Percentiles rank a stretch among this genome's conserved stretches.
phyloP scores from a whole-genome alignment of 23 tunicate genomes.

The Clavelina lepadiformis region DNA sequence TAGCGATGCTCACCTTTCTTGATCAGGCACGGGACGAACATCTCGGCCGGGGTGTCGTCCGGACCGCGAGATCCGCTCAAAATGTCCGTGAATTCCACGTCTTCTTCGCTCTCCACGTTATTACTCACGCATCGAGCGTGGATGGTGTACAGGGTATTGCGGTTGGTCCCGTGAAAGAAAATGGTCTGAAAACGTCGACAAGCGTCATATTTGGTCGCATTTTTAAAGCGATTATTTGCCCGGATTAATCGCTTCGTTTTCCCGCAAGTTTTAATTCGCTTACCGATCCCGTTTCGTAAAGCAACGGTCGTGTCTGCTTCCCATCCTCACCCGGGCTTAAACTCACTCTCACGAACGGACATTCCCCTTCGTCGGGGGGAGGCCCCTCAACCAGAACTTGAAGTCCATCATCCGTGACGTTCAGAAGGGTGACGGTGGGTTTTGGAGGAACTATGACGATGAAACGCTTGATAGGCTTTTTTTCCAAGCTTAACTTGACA shows the following conservation, averaged over 20 bases:
- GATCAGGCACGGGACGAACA: not conserved
- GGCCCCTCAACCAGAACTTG: constrained; percentile 25
- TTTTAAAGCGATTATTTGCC: not conserved
- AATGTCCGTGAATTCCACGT: not conserved
- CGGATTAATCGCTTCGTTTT: not conserved
- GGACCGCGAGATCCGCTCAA: not conserved
- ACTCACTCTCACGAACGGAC: constrained; percentile 41
- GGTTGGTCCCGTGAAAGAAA: constrained; percentile 25
- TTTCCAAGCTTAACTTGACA: too few species aligned
- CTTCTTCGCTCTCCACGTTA: constrained; percentile 45
- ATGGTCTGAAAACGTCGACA: constrained; percentile 29
- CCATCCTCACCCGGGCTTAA: constrained; percentile 36
- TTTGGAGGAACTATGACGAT: constrained; percentile 39
- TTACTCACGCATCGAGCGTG: constrained; percentile 61
- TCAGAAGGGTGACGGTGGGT: constrained; percentile 7
- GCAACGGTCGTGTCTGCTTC: constrained; percentile 13
- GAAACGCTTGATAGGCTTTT: too few species aligned
- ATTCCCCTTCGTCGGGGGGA: constrained; percentile 30
- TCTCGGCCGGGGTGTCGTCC: not conserved
- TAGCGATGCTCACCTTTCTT: not conserved
- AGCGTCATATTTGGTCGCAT: not conserved
- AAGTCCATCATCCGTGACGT: constrained; percentile 12
- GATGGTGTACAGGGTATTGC: constrained; percentile 39
- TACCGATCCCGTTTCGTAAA: constrained; percentile 9
- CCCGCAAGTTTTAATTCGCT: not conserved